Percentiles rank a stretch among this genome's conserved stretches.
phyloP scores from a whole-genome alignment of 2,888 invertebrate species.

The Tachina lurida region DNA sequence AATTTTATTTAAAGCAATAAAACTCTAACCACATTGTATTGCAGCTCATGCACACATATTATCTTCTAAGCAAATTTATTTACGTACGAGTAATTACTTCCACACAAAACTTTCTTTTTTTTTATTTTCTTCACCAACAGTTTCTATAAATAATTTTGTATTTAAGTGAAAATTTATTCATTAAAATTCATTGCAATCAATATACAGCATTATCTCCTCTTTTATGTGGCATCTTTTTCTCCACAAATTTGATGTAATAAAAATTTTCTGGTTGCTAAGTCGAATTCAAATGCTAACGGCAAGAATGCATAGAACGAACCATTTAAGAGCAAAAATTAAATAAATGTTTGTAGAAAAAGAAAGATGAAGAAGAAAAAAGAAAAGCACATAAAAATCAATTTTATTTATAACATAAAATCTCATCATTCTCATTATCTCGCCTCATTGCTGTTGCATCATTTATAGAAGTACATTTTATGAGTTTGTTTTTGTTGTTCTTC shows the following conservation, averaged over 20 bases:
- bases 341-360: conserved; percentile 20
- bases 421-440: conserved; percentile 66
- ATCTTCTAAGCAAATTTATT: too few species aligned
- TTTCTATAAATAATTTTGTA: conserved; percentile 27
- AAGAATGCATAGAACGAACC: neutral
- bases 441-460: conserved; percentile 66
- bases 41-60: too few species aligned
- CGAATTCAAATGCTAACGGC: conserved; percentile 13
- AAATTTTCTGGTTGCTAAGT: conserved; percentile 39
- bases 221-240: neutral
- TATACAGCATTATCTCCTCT: neutral
- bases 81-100: too few species aligned
- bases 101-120: too few species aligned
- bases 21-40: too few species aligned
- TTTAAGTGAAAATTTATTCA: conserved; percentile 33
- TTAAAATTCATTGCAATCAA: neutral
- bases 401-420: conserved; percentile 66
- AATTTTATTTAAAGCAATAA: too few species aligned
- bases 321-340: conserved; percentile 38
- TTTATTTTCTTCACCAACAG: neutral
- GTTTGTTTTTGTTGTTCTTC: conserved; percentile 21
- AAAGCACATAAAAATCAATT: conserved; percentile 63
- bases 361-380: conserved; percentile 6
- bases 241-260: conserved; percentile 14
- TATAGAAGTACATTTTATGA: conserved; percentile 34